Conservation (phyloP, 2,888 invertebrate species). For the Pyralis farinalis region DNA sequence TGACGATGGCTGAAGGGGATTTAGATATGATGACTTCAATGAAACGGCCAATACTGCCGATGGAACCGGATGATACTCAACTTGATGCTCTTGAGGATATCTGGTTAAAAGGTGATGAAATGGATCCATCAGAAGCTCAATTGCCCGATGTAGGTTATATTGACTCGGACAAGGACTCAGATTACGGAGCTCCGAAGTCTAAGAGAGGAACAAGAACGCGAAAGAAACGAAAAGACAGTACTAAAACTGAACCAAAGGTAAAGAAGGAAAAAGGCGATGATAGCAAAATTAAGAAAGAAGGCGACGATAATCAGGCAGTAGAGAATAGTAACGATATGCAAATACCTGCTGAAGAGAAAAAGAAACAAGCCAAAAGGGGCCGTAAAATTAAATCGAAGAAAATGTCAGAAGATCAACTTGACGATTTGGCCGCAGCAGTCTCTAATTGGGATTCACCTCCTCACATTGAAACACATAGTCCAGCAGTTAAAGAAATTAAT, state of each 20-base stretch:
- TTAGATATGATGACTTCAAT: slow-evolving; percentile 76
- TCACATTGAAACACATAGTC: slow-evolving; percentile 33
- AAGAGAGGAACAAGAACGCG: slow-evolving; percentile 37
- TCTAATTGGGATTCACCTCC: slow-evolving; percentile 65
- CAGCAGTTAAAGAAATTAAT: slow-evolving; percentile 13
- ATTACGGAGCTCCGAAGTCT: slow-evolving; percentile 54
- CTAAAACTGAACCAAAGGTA: slow-evolving; percentile 38
- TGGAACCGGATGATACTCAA: slow-evolving; percentile 86
- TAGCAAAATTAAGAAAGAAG: slow-evolving; percentile 17
- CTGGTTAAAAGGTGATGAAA: slow-evolving; percentile 90
- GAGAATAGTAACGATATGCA: slow-evolving; percentile 12
- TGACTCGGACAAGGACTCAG: slow-evolving; percentile 71
- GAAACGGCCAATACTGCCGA: slow-evolving; percentile 62
- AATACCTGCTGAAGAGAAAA: slow-evolving; percentile 22
- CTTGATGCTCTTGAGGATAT: slow-evolving; percentile 88
- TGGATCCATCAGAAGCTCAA: slow-evolving; percentile 79
- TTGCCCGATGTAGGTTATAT: slow-evolving; percentile 71
- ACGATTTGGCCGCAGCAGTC: slow-evolving; percentile 52
- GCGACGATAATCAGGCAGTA: slow-evolving; percentile 20
- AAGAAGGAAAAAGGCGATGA: slow-evolving; percentile 27
- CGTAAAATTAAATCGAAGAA: slow-evolving; percentile 55
- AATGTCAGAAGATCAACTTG: slow-evolving; percentile 51
- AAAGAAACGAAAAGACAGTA: slow-evolving; percentile 39
- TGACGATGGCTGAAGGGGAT: slow-evolving; percentile 78
- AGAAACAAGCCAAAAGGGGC: slow-evolving; percentile 16